Conservation (phyloP, 2,113 vertebrate genomes). For the Corythaeola cristata region DNA sequence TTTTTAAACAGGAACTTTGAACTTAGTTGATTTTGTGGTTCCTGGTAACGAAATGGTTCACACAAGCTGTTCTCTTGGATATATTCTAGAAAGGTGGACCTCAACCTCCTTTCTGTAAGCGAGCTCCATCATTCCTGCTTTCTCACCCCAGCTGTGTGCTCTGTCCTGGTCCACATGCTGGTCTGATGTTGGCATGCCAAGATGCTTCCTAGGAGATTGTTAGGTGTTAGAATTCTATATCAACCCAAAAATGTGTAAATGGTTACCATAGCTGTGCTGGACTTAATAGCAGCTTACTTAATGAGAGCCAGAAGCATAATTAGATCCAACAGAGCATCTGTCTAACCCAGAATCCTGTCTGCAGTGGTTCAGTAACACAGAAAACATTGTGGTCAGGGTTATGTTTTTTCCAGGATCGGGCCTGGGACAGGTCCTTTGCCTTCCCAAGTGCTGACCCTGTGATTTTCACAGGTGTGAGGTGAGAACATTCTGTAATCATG, state of each 20-base stretch:
- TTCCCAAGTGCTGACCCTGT: neutral
- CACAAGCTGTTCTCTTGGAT: neutral
- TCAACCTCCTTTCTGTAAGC: rapidly evolving
- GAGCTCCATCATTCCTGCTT: neutral
- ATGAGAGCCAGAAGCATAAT: neutral
- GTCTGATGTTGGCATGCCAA: neutral
- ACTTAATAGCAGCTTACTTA: neutral
- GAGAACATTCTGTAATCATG: neutral
- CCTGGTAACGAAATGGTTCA: neutral
- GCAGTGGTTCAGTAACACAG: neutral
- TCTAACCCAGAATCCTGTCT: neutral
- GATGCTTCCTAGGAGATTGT: neutral
- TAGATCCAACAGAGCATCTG: neutral
- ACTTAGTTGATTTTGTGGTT: neutral
- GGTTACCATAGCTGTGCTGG: neutral
- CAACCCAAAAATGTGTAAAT: neutral
- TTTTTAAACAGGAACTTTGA: neutral
- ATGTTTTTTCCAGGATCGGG: neutral
- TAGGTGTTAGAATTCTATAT: neutral
- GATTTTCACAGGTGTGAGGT: neutral
- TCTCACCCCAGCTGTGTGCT: neutral
- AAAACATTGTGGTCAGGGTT: neutral
- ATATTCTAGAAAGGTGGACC: neutral
- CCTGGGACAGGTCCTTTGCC: neutral
- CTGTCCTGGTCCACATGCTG: neutral